Base-by-base conservation (phyloP, 2,113 vertebrate genomes). In the Axis porcinus region DNA sequence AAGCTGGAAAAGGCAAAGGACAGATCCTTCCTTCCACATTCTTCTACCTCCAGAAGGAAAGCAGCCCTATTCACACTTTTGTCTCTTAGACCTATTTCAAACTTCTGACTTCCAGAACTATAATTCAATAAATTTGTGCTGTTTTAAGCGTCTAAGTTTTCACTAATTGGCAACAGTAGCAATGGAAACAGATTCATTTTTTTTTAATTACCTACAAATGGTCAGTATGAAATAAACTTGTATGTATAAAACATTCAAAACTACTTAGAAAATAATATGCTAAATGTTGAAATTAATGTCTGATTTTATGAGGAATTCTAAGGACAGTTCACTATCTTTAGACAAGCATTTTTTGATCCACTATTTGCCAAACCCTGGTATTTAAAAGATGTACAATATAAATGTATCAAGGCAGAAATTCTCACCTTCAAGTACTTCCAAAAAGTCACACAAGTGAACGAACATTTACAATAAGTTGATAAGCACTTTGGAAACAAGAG, bases 351-450 rank as follows among this genome's bases (percentile, higher is more conserved):
- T 89, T 92, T 92, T 52, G 2, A 95, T 43, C 28, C 21, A 33
- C 27, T 52, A 14, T 30, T 52, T 64, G 30, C 67, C 30, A 90
- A 36, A 43, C 28, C 52, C 27, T 86, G 15, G 17, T 79, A 57
- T 89, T 97, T 92, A 96, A 93, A 97, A 95, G 57, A 95, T 64
- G 28, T 85, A 54, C 43, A 86, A 33, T 76, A 74, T 52, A 76
- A 95, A 88, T 52, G 45, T 17, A 95, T 43, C 40, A 89, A 81
- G 45, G 70, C 28, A 86, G 15, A 91, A 96, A 60, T 64, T 25
- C 82, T n/a, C 40, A 88, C 25, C 33, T 91, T 67, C 54, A 78
- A 36, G 60, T n/a, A 83, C 15, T 33, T 94, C 58, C 19, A 79
- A 70, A 96, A 67, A 88, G 11, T 86, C 16, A 52, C 10, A 57